phyloP scores from a whole-genome alignment of 2,113 vertebrate species.

The Lasiurus borealis region DNA sequence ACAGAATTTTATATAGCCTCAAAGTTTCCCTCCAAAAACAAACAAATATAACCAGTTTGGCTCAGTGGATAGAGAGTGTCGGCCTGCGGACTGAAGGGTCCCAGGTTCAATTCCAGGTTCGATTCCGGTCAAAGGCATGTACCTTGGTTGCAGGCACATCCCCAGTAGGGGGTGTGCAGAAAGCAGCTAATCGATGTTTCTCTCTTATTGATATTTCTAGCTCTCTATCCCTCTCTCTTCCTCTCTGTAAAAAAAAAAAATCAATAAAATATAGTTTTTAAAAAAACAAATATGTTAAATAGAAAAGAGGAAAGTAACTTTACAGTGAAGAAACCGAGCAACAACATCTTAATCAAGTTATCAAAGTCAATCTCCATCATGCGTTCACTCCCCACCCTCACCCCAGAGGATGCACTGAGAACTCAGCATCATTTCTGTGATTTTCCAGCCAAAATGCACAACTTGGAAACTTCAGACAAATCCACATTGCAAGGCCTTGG shows the following conservation, averaged over 20 bases:
- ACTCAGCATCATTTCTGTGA: background rate
- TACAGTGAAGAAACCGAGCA: background rate
- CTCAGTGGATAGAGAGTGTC: too few species aligned
- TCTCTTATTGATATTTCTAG: too few species aligned
- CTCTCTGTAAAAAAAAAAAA: too few species aligned
- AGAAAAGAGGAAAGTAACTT: background rate
- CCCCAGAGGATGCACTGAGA: background rate
- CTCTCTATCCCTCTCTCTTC: too few species aligned
- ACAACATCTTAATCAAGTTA: accelerated
- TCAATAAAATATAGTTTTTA: too few species aligned
- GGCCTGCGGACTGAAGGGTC: too few species aligned
- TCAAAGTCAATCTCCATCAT: accelerated
- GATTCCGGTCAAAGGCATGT: too few species aligned
- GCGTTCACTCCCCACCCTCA: accelerated
- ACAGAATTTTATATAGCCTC: background rate
- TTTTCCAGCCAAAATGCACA: background rate
- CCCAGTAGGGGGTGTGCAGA: too few species aligned
- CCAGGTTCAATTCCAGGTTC: too few species aligned
- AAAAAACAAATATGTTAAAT: background rate
- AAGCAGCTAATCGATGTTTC: too few species aligned
- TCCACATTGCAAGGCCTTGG: background rate
- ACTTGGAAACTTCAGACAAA: background rate
- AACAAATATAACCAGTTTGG: too few species aligned
- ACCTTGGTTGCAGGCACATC: too few species aligned
- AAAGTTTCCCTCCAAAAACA: background rate